Conservation (phyloP, 1,140 invertebrate species). For the Drosophila repletoides region DNA sequence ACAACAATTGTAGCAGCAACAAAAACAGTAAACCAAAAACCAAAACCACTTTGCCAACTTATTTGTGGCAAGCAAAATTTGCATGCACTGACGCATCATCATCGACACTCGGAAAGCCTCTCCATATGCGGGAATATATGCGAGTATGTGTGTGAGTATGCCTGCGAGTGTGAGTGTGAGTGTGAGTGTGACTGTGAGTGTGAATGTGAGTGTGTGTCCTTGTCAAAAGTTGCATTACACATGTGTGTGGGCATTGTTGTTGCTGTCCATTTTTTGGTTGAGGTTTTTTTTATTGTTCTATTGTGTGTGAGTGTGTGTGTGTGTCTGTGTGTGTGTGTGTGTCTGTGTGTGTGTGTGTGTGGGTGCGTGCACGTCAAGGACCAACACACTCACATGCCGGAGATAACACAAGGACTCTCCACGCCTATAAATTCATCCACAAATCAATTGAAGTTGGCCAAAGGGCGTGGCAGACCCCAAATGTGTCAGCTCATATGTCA, state of each 20-base stretch:
- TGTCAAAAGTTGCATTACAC: slow-evolving; percentile 29
- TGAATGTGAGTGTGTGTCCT: slow-evolving; percentile 3
- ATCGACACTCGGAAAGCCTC: slow-evolving; percentile 27
- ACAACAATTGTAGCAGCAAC: slow-evolving; percentile 1
- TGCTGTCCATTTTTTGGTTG: slow-evolving; percentile 31
- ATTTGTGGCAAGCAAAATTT: slow-evolving; percentile 41
- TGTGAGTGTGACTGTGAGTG: neutral
- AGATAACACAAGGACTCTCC: slow-evolving; percentile 33
- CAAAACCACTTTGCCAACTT: slow-evolving; percentile 48
- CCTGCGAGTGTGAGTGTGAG: neutral
- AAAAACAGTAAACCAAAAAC: slow-evolving; percentile 35
- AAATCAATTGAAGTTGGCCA: slow-evolving; percentile 45
- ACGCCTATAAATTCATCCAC: slow-evolving; percentile 43
- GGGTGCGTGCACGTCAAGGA: neutral
- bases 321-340: slow-evolving; percentile 5
- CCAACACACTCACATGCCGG: slow-evolving; percentile 1
- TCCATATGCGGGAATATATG: slow-evolving; percentile 28
- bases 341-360: slow-evolving; percentile 7
- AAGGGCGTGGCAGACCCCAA: slow-evolving; percentile 10
- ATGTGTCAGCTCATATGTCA: slow-evolving; percentile 61
- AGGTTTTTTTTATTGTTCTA: neutral
- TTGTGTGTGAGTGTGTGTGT: neutral
- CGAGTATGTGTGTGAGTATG: too few species aligned
- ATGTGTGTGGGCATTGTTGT: slow-evolving; percentile 2
- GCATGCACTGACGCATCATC: slow-evolving; percentile 61